Evolutionary conservation across 2,888 invertebrate genomes (phyloP).

Genomic region (Caenorhabditis virilis): DNA sequence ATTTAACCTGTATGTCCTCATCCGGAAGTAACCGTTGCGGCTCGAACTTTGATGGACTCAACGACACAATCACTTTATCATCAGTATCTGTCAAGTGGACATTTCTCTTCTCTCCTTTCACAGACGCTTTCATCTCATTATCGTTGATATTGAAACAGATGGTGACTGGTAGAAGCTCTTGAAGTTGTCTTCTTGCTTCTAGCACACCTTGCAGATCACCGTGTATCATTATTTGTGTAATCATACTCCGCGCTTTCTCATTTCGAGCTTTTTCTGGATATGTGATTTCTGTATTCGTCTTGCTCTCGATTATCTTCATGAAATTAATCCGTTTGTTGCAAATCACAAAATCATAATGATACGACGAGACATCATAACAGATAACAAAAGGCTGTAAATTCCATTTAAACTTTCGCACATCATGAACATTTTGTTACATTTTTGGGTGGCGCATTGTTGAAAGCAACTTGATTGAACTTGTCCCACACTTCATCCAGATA

Average conservation of each 20-base stretch:
- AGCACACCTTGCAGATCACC: constrained; percentile 11
- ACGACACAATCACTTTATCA: constrained; percentile 1
- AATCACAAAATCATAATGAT: constrained; percentile 21
- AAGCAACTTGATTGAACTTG: not conserved
- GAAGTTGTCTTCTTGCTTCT: constrained; percentile 15
- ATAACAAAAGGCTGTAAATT: constrained; percentile 15
- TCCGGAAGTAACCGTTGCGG: constrained; percentile 8
- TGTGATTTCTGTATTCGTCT: constrained; percentile 11
- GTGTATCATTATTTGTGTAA: too few species aligned
- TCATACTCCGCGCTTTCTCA: constrained; percentile 3
- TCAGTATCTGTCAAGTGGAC: not conserved
- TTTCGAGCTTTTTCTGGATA: constrained; percentile 5
- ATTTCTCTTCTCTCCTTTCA: constrained; percentile 3
- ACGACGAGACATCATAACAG: constrained; percentile 13
- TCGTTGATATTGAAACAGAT: constrained; percentile 21
- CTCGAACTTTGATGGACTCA: constrained; percentile 14
- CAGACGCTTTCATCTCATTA: constrained; percentile 13
- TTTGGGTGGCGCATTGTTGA: not conserved
- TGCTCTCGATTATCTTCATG: constrained; percentile 4
- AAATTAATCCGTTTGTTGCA: constrained; percentile 7
- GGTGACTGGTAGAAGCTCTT: constrained; percentile 23
- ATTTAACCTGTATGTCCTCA: constrained; percentile 6
- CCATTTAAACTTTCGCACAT: not conserved
- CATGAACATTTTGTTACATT: constrained; percentile 3
- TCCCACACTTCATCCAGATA: constrained; percentile 6